Conservation (phyloP, 2,113 vertebrate species). For the Synodontis membranacea region DNA sequence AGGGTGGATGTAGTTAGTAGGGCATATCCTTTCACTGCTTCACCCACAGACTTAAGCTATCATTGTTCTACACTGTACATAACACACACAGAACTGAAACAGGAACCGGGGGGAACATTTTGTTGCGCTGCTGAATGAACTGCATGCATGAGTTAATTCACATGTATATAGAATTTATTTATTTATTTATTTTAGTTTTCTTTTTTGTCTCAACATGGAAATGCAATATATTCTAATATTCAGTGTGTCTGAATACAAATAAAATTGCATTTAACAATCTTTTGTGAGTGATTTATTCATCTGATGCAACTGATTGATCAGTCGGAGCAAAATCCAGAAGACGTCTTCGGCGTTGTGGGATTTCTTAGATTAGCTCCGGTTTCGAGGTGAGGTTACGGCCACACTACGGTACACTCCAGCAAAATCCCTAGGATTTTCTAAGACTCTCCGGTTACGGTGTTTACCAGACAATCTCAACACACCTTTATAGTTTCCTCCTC, state of each 20-base stretch:
- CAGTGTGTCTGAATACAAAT: background rate
- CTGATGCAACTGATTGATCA: background rate
- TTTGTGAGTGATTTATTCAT: background rate
- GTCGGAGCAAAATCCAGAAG: background rate
- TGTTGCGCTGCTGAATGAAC: slow-evolving; percentile 2
- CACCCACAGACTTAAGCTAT: slow-evolving; percentile 68
- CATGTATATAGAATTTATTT: background rate
- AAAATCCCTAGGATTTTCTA: slow-evolving; percentile 39
- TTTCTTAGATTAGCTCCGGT: background rate
- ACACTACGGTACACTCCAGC: background rate
- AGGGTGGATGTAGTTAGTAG: slow-evolving; percentile 74
- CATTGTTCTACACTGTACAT: slow-evolving; percentile 48
- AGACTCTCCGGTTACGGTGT: slow-evolving; percentile 62
- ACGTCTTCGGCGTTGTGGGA: slow-evolving; percentile 3
- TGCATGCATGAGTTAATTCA: background rate
- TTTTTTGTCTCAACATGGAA: background rate
- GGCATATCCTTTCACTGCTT: slow-evolving; percentile 70
- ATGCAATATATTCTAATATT: background rate
- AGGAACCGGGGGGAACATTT: slow-evolving; percentile 16
- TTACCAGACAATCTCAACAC: slow-evolving; percentile 57
- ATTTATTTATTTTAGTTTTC: background rate
- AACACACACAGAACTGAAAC: slow-evolving; percentile 21
- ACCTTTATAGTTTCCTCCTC: slow-evolving; percentile 51
- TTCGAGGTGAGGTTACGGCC: slow-evolving; percentile 2
- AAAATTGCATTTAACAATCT: background rate